Conservation (phyloP, 1,140 invertebrate species). For the Chironomus striatipennis region DNA sequence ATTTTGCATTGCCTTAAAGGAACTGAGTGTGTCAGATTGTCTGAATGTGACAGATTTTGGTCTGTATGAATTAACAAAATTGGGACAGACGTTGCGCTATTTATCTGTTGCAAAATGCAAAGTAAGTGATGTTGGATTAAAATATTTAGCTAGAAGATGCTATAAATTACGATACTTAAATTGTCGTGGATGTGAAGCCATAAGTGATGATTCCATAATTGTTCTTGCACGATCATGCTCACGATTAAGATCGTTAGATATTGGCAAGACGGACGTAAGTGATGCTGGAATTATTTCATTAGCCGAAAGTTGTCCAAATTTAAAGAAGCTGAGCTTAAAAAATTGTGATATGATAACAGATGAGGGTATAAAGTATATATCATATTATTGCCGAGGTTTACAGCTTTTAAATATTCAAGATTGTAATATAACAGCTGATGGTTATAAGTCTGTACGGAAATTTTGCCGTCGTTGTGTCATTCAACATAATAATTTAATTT, state of each 20-base stretch:
- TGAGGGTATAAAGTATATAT: slow-evolving; percentile 73
- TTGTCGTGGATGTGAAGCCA: slow-evolving; percentile 80
- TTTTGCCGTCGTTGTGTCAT: slow-evolving; percentile 86
- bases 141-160: slow-evolving; percentile 79
- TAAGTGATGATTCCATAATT: slow-evolving; percentile 81
- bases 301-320: slow-evolving; percentile 79
- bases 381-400: slow-evolving; percentile 76
- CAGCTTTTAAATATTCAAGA: slow-evolving; percentile 89
- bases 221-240: slow-evolving; percentile 75
- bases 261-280: slow-evolving; percentile 88
- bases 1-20: slow-evolving; percentile 72
- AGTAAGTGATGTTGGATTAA: slow-evolving; percentile 73
- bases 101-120: slow-evolving; percentile 84
- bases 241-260: slow-evolving; percentile 71
- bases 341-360: slow-evolving; percentile 85
- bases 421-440: slow-evolving; percentile 76
- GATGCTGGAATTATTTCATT: slow-evolving; percentile 75
- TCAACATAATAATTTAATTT: slow-evolving; percentile 90
- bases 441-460: slow-evolving; percentile 82
- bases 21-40: slow-evolving; percentile 86
- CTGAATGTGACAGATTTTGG: slow-evolving; percentile 83
- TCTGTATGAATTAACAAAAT: slow-evolving; percentile 77
- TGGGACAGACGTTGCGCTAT: slow-evolving; percentile 74
- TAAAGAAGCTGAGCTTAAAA: slow-evolving; percentile 81
- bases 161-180: slow-evolving; percentile 86